Conservation (phyloP, 2,113 vertebrate species). For the Platysternon megacephalum region DNA sequence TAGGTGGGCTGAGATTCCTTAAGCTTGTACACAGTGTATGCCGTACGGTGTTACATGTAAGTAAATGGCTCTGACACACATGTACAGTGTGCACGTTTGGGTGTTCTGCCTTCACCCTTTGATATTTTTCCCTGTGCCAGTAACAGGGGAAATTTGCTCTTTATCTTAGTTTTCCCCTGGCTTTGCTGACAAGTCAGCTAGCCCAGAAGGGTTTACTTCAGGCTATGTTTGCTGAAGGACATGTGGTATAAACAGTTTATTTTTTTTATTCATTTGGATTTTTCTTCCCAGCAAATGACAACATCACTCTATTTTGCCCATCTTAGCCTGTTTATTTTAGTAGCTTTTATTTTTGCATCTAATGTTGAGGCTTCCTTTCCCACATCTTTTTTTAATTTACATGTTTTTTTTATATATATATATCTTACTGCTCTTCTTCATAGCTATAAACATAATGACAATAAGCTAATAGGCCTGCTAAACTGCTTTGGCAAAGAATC, state of each 20-base stretch:
- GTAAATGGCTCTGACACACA: slow-evolving; percentile 45
- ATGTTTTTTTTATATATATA: not conserved
- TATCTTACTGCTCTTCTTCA: slow-evolving; percentile 29
- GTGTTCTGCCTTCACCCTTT: slow-evolving; percentile 10
- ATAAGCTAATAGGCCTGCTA: slow-evolving; percentile 22
- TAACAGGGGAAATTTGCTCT: slow-evolving; percentile 7
- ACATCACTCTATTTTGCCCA: not conserved
- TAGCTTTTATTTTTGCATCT: slow-evolving; percentile 27
- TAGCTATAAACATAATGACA: slow-evolving; percentile 51
- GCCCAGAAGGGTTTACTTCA: slow-evolving; percentile 15
- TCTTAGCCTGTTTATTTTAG: slow-evolving; percentile 28
- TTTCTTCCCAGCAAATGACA: not conserved
- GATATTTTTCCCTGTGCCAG: not conserved
- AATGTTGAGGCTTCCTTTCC: slow-evolving; percentile 36
- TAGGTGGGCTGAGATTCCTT: slow-evolving; percentile 84
- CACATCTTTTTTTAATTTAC: not conserved
- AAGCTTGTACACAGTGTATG: slow-evolving; percentile 28
- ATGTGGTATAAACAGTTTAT: slow-evolving; percentile 2
- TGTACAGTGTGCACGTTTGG: not conserved
- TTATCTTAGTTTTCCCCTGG: not conserved
- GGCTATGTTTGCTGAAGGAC: slow-evolving; percentile 31
- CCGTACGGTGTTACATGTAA: slow-evolving; percentile 14
- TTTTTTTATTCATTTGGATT: not conserved
- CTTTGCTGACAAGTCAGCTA: not conserved
- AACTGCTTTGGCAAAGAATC: slow-evolving; percentile 5